phyloP scores from a whole-genome alignment of 1,140 invertebrate species.

The Drosophila gunungcola region DNA sequence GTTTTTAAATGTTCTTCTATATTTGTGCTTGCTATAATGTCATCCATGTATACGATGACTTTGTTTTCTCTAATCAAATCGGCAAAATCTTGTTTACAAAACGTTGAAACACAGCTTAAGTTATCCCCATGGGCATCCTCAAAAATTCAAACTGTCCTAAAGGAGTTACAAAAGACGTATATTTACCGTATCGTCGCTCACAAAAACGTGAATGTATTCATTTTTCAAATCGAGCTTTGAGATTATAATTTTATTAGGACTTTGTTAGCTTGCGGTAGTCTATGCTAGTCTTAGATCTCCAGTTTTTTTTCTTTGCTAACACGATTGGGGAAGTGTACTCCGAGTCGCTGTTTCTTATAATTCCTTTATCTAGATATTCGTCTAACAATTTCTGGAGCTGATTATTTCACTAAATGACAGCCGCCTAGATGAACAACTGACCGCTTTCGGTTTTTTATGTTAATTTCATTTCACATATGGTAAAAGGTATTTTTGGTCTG shows the following conservation, averaged over 20 bases:
- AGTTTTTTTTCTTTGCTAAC: neutral
- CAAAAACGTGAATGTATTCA: neutral
- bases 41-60: neutral
- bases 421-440: neutral
- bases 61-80: no score
- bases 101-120: neutral
- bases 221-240: constrained; percentile 5
- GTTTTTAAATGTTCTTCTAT: neutral
- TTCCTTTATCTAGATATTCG: neutral
- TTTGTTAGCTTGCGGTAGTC: no score
- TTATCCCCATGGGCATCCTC: neutral
- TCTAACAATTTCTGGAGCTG: neutral
- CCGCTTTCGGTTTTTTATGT: neutral
- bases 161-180: constrained; percentile 5
- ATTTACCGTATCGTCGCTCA: neutral
- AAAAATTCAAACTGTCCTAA: constrained; percentile 3
- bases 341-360: neutral
- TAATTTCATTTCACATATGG: neutral
- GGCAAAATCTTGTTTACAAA: neutral
- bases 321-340: neutral
- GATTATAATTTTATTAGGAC: neutral
- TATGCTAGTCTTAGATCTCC: neutral
- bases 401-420: no score
- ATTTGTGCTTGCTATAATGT: neutral
- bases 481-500: neutral